Percentiles rank a stretch among this genome's conserved stretches.
These are phyloP conservation scores for Drosophila lutescens DNA, from an alignment of 2,888 invertebrate genomes.

Conservation along the genomic window DNA sequence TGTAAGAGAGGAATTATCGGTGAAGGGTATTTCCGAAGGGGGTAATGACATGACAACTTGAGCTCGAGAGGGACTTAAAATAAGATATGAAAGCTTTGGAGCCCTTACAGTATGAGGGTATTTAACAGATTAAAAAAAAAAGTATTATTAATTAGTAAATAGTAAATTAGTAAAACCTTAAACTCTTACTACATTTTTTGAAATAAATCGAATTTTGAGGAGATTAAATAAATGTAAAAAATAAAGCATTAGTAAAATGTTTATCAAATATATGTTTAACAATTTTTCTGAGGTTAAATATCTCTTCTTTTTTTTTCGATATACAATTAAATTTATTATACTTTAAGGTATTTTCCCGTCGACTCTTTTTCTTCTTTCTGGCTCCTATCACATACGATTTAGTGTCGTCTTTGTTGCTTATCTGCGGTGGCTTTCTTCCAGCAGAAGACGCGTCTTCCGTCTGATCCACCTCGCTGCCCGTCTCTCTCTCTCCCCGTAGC, in stretches of 20 bases:
- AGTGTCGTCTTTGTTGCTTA: conserved; percentile 77
- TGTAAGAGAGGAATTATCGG: conserved; percentile 34
- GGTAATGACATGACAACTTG: conserved; percentile 11
- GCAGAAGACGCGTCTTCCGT: conserved; percentile 24
- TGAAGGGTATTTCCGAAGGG: conserved; percentile 21
- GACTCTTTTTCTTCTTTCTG: conserved; percentile 17
- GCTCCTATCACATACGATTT: conserved; percentile 70
- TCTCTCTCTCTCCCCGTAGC: conserved; percentile 10
- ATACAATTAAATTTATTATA: not conserved
- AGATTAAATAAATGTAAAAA: too few species aligned
- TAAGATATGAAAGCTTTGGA: not conserved
- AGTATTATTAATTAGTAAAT: too few species aligned
- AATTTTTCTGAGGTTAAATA: too few species aligned
- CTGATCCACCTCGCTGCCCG: conserved; percentile 32
- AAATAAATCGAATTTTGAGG: too few species aligned
- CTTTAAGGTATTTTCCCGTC: conserved; percentile 10
- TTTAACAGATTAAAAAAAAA: too few species aligned
- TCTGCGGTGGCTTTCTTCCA: conserved; percentile 74
- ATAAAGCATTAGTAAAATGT: too few species aligned
- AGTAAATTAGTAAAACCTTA: too few species aligned
- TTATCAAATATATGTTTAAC: too few species aligned
- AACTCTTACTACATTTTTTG: too few species aligned
- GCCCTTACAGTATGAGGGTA: too few species aligned
- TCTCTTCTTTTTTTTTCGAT: not conserved
- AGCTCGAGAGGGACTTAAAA: conserved; percentile 5